A percentile compares a stretch with the other conserved stretches of the same genome.
Conservation (phyloP, 2,797 vertebrate species). For the Chiloscyllium punctatum region DNA sequence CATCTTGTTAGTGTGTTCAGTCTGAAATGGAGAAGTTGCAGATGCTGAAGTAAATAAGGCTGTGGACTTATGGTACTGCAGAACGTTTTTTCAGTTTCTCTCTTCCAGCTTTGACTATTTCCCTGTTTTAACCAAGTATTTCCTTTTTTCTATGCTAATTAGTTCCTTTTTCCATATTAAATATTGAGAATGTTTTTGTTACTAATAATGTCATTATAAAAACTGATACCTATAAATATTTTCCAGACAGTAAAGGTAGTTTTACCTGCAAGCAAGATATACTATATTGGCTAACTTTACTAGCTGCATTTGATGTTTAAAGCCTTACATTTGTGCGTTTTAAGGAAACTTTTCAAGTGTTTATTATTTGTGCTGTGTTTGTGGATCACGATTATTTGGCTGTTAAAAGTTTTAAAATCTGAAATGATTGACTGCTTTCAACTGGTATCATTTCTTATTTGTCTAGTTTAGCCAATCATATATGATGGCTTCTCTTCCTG, state of each 20-base stretch:
- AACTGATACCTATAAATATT: not conserved
- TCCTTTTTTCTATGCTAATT: not conserved
- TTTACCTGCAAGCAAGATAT: not conserved
- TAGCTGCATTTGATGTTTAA: not conserved
- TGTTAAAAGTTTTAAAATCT: not conserved
- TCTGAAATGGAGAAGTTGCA: not conserved
- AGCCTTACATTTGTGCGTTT: not conserved
- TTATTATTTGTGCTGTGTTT: not conserved
- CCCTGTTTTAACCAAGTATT: not conserved
- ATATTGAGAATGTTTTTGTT: not conserved
- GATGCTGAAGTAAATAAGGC: not conserved
- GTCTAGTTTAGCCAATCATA: not conserved
- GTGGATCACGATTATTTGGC: not conserved
- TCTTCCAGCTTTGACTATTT: not conserved
- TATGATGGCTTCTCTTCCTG: not conserved
- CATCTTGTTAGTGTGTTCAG: not conserved
- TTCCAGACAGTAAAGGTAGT: not conserved
- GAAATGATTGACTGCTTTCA: not conserved
- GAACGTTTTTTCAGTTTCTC: not conserved
- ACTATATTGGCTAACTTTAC: not conserved
- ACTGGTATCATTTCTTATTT: not conserved
- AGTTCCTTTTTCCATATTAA: slow-evolving; percentile 9
- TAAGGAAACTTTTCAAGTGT: not conserved
- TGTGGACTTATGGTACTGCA: not conserved
- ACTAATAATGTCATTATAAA: not conserved